Evolutionary conservation across 2,888 invertebrate genomes (phyloP), one percentile per base, ranked within the genome.

Genomic region (Ichneumoninae sp.): DNA sequence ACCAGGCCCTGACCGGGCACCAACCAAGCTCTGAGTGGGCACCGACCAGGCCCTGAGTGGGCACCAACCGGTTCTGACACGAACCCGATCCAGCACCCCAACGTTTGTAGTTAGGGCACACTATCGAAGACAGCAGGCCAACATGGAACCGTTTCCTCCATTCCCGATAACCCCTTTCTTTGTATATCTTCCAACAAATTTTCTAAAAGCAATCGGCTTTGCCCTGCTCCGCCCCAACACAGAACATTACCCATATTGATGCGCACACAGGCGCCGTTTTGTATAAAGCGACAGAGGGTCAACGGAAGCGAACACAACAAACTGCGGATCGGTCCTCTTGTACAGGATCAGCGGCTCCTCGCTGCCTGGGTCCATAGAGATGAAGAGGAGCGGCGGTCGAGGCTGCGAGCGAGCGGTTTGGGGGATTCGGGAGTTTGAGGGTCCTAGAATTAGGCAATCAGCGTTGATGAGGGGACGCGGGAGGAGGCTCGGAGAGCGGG

Each of bases 361-460:
- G 75, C 77, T 81, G 86, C 44, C 44, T 44, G 44, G 44, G 44
- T 81, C 76, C 78, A 83, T 80, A 83, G 88, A 83, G 87, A 83
- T 75, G 76, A 80, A 86, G 76, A 83, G 75, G 82, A 78, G 82
- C 52, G 81, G 74, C 47, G 81, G 74, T 77, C n/a, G 82, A 44
- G 71, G 66, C 47, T 71, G 81, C 66, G 60, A 50, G 52, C 36
- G 74, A 22, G 52, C 47, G 79, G 78, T 60, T 69, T 30, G 77
- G 77, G 77, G 75, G 79, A 80, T 85, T 87, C 83, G 81, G 84
- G 88, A 89, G 88, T 89, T 91, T 87, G 91, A 93, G 92, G 91
- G 92, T 91, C 90, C 93, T 93, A 92, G 92, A 93, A 92, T 93
- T 92, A 92, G 93, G 93, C 92, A 93, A 93, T 93, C 93, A 93